phyloP scores from a whole-genome alignment of 92 coral and sea anemone genomes.

The Chrysogorgia sp. region DNA sequence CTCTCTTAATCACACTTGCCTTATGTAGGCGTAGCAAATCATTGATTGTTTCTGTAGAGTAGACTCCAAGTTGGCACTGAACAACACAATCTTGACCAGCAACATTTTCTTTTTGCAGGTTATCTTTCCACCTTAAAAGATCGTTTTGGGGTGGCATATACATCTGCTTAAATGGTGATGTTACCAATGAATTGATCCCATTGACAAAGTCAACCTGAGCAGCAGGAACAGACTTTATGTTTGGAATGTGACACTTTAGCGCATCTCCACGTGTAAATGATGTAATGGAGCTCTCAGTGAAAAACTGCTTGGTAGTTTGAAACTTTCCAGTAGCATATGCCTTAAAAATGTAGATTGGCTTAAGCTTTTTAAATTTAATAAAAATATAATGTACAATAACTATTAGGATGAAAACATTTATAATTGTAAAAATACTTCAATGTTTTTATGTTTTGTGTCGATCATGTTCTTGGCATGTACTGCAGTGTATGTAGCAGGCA shows the following conservation, averaged over 20 bases:
- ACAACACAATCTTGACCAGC: constrained; percentile 35
- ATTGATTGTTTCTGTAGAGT: constrained; percentile 40
- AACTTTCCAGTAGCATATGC: constrained; percentile 9
- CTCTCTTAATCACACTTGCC: constrained; percentile 48
- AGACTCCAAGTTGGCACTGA: constrained; percentile 32
- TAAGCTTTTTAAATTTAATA: neutral
- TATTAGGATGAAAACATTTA: neutral
- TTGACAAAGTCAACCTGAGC: constrained; percentile 8
- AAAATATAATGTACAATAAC: neutral
- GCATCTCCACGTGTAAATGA: constrained; percentile 58
- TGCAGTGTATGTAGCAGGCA: too few relatives aligned
- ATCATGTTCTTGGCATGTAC: too few relatives aligned
- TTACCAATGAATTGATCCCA: constrained; percentile 24
- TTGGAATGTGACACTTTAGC: constrained; percentile 46
- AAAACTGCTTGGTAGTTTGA: constrained; percentile 23
- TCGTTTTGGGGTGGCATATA: constrained; percentile 47
- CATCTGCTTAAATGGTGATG: constrained; percentile 54
- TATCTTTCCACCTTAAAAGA: constrained; percentile 51
- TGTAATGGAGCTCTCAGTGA: constrained; percentile 34
- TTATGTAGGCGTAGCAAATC: constrained; percentile 48
- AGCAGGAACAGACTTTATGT: neutral
- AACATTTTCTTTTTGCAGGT: constrained; percentile 39
- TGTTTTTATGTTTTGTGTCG: neutral
- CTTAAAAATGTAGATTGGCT: constrained; percentile 1
- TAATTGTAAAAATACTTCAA: neutral